Conservation (phyloP, 2,113 vertebrate genomes). For the Mesembrinibis cayennensis region DNA sequence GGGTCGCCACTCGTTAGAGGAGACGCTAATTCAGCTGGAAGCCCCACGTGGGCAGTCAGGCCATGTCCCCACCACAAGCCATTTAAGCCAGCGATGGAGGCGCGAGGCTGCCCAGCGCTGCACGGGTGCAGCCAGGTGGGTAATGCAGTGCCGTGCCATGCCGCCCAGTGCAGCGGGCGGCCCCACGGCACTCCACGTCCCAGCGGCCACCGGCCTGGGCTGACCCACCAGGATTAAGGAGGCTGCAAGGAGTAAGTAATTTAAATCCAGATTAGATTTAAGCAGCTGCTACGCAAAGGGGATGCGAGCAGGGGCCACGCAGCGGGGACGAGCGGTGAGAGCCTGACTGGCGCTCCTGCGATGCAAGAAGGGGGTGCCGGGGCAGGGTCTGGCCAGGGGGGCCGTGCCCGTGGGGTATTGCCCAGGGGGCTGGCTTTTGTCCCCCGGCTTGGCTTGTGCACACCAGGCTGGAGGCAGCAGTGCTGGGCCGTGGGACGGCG, state of each 20-base stretch:
- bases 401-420: fast-evolving
- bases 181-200: neutral
- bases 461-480: neutral
- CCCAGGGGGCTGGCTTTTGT: neutral
- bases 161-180: fast-evolving
- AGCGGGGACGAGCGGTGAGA: neutral
- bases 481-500: fast-evolving
- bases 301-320: neutral
- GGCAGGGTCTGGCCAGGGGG: fast-evolving
- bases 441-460: neutral
- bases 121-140: fast-evolving
- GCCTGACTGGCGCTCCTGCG: neutral
- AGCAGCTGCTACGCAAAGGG: conserved; percentile 9
- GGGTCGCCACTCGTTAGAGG: fast-evolving
- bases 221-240: conserved; percentile 67
- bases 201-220: conserved; percentile 16
- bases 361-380: neutral
- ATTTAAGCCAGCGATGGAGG: neutral
- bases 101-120: neutral
- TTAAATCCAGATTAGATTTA: conserved; percentile 80
- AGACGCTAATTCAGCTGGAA: neutral
- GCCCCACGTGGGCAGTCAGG: neutral
- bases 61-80: neutral
- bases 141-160: fast-evolving
- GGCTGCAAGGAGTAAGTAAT: neutral